These are phyloP conservation scores for Apodemia zela DNA, from an alignment of 2,888 invertebrate genomes.

Conservation along the genomic window DNA sequence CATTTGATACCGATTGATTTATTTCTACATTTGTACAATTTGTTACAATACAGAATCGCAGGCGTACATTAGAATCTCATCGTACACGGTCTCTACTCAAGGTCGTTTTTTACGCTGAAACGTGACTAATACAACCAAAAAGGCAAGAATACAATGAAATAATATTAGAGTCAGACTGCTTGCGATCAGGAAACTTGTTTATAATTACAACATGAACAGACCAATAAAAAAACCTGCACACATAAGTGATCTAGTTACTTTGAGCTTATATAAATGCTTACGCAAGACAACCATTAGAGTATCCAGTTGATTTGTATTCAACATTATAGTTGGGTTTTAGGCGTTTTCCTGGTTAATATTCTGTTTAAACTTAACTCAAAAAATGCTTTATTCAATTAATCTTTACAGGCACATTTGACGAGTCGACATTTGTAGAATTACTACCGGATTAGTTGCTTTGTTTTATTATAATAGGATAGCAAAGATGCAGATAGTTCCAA, in stretches of 20 bases:
- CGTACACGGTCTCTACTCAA: conserved; percentile 51
- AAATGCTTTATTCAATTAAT: no score
- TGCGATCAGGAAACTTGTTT: neutral
- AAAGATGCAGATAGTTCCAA: no score
- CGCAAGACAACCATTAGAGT: neutral
- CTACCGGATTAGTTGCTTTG: no score
- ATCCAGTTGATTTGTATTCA: neutral
- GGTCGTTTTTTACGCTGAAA: conserved; percentile 62
- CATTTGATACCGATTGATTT: no score
- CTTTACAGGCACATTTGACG: no score
- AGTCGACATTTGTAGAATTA: no score
- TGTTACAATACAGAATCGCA: neutral
- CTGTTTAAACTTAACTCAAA: no score
- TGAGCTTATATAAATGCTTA: neutral
- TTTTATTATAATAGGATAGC: no score
- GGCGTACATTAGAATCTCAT: conserved; percentile 45
- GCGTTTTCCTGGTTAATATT: no score
- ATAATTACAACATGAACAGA: neutral
- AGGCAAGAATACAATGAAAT: conserved; percentile 29
- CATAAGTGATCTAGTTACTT: conserved; percentile 4
- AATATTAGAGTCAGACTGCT: conserved; percentile 16
- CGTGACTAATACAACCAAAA: conserved; percentile 58
- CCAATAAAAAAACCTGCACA: neutral
- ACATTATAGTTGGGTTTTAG: no score
- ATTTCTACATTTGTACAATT: neutral